Base-by-base conservation (phyloP, 2,888 invertebrate species). In the Sinopyrophorus schimmeli region DNA sequence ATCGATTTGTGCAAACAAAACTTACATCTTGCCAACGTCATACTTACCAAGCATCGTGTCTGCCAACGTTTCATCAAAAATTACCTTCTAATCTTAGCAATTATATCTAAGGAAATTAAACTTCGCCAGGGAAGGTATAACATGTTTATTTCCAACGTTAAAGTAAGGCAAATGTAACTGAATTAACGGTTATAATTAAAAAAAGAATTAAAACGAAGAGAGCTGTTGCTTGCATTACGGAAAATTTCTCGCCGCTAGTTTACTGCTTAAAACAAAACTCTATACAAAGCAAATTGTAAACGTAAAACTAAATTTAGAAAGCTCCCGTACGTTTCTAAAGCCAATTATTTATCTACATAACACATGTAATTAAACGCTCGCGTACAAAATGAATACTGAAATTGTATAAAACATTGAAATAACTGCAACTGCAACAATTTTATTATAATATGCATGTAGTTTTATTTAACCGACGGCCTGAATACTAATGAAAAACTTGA, bases 401-500 rank as follows among this genome's bases (percentile, higher is more conserved):
- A 42, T 48, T 42, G 31, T 41, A 42, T 35, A 42, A 48, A 35
- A 20, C 32, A 11, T 30, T 41, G 41, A 42, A 43, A 42, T 37
- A 42, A 30, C 35, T 37, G 32, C 31, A 23, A 15, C 14, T 21
- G 37, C 31, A 21, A 16, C 28, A 17, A 30, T 37, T 34, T 34
- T 34, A 35, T 34, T 21, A 28, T 46, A 44, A 32, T 27, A 44
- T 49, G 31, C 38, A 26, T 20, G 43, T 44, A 46, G 35, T 34
- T 42, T 34, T 42, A 42, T 42, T 34, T 43, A 31, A 43, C 32
- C 24, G 37, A 38, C 32, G 38, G 24, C 28, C 30, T 50, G 52
- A 47, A 47, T 52, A 43, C 43, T 42, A 47, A 52, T 52, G 52
- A 52, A 52, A 42, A 47, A 47, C 52, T 39, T 52, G 52, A 52